A percentile compares a stretch with the other conserved stretches of the same genome.
phyloP scores from a whole-genome alignment of 2,888 invertebrate genomes.

The Hyposoter didymator region DNA sequence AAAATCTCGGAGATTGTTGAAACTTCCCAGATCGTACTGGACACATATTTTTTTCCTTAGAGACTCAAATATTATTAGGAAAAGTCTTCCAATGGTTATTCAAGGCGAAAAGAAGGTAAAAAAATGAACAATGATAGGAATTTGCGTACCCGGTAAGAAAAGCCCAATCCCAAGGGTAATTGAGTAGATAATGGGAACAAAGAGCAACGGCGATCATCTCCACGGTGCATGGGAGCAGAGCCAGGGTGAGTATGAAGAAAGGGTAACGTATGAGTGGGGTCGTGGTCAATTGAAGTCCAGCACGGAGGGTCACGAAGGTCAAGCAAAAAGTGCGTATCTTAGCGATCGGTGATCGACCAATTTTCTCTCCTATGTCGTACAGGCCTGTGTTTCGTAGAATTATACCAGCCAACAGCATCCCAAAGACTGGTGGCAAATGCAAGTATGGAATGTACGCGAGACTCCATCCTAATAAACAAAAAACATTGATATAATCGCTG shows the following conservation, averaged over 20 bases:
- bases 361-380: constrained; percentile 76
- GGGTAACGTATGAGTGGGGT: constrained; percentile 76
- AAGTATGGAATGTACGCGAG: constrained; percentile 77
- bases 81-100: not conserved
- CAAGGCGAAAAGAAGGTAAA: not conserved
- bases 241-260: constrained; percentile 74
- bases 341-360: constrained; percentile 70
- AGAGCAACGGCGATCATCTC: constrained; percentile 75
- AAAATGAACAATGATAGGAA: not conserved
- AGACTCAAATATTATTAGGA: not conserved
- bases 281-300: constrained; percentile 80
- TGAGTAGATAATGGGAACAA: constrained; percentile 74
- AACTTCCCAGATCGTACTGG: no score
- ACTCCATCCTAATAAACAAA: constrained; percentile 70
- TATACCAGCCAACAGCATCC: constrained; percentile 88
- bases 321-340: constrained; percentile 79
- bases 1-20: no score
- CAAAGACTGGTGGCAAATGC: constrained; percentile 86
- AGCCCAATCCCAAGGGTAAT: constrained; percentile 80
- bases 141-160: constrained; percentile 78
- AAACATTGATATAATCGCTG: not conserved
- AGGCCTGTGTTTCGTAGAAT: constrained; percentile 73
- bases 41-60: not conserved
- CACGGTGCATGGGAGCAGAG: constrained; percentile 78
- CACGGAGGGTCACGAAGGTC: constrained; percentile 79